Conservation (phyloP, 2,113 vertebrate genomes). For the Haemorhous mexicanus region DNA sequence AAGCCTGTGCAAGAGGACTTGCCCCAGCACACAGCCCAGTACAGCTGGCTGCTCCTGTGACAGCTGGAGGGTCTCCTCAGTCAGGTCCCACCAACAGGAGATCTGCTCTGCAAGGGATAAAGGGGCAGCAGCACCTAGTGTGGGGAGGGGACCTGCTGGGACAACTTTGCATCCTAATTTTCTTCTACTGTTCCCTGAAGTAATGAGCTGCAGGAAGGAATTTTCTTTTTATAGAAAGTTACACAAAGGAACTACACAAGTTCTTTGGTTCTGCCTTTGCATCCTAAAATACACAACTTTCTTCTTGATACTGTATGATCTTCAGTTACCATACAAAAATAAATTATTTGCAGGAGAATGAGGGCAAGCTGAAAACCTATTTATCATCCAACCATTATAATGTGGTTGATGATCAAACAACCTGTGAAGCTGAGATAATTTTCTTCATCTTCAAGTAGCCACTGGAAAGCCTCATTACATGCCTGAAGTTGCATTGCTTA, state of each 20-base stretch:
- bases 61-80: not conserved
- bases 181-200: not conserved
- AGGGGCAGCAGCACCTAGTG: not conserved
- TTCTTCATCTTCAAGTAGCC: conserved; percentile 63
- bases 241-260: not conserved
- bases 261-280: conserved; percentile 23
- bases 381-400: conserved; percentile 59
- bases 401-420: conserved; percentile 61
- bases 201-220: not conserved
- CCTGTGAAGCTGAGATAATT: conserved; percentile 57
- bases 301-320: conserved; percentile 21
- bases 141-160: not conserved
- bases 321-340: conserved; percentile 31
- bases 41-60: not conserved
- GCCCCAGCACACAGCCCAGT: fast-evolving
- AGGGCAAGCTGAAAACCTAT: conserved; percentile 34
- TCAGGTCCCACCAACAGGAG: not conserved
- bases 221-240: conserved; percentile 10
- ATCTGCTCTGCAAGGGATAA: not conserved
- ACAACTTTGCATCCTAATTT: not conserved
- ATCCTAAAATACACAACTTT: conserved; percentile 26
- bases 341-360: conserved; percentile 28
- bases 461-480: conserved; percentile 67
- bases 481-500: conserved; percentile 71
- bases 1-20: not conserved